phyloP scores from a whole-genome alignment of 1,140 invertebrate species.

The Coelopa frigida region DNA sequence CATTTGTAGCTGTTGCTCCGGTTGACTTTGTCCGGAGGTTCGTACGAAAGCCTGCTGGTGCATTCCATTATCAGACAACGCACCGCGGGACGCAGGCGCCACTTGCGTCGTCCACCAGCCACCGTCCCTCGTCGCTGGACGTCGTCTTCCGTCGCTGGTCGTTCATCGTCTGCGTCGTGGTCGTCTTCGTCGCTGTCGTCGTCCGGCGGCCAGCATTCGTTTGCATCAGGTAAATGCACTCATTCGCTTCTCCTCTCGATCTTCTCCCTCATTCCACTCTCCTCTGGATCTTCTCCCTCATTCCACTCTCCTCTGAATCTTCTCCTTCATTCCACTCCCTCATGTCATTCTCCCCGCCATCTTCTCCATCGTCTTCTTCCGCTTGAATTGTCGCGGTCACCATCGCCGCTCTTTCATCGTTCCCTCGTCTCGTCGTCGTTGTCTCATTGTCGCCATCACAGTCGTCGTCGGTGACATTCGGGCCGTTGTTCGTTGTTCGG shows the following conservation, averaged over 20 bases:
- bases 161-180: background rate
- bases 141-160: background rate
- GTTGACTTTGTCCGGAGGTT: too few species aligned
- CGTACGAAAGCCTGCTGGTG: too few species aligned
- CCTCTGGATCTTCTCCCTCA: background rate
- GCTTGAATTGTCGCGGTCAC: too few species aligned
- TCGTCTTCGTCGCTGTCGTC: background rate
- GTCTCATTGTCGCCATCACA: too few species aligned
- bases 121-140: background rate
- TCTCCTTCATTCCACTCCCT: background rate
- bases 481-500: too few species aligned
- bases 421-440: too few species aligned
- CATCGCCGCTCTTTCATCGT: too few species aligned
- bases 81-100: constrained; percentile 16
- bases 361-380: background rate
- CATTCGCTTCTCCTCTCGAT: constrained; percentile 1
- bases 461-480: too few species aligned
- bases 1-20: too few species aligned
- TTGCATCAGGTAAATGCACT: constrained; percentile 6
- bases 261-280: background rate
- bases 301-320: background rate
- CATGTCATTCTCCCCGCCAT: background rate
- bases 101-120: constrained; percentile 2
- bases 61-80: constrained; percentile 15
- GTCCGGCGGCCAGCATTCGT: background rate